Evolutionary conservation across 2,113 vertebrate species (phyloP).

Genomic region (Hemicordylus capensis): DNA sequence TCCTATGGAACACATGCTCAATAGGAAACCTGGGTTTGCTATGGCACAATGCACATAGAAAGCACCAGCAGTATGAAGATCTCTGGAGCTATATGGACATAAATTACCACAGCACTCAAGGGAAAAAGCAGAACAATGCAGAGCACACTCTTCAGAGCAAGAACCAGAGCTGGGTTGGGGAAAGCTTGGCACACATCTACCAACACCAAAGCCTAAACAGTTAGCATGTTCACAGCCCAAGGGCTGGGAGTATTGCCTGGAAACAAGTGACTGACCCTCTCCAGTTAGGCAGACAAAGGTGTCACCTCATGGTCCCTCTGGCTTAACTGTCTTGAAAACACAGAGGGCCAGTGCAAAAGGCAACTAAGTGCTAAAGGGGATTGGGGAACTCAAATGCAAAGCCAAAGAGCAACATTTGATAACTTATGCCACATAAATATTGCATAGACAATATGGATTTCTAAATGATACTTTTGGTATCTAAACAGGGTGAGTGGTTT

Average conservation of each 20-base stretch:
- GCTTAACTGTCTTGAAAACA: background rate
- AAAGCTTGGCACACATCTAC: background rate
- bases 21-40: too few relatives aligned
- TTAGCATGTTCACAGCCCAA: background rate
- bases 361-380: background rate
- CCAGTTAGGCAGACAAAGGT: background rate
- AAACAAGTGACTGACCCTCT: background rate
- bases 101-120: constrained; percentile 6
- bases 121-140: background rate
- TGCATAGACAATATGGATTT: background rate
- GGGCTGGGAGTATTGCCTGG: background rate
- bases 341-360: background rate
- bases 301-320: background rate
- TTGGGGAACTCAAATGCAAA: background rate
- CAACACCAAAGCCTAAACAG: background rate
- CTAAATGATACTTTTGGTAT: background rate
- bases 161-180: background rate
- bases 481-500: background rate
- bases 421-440: background rate
- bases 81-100: too few relatives aligned
- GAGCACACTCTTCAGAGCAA: background rate
- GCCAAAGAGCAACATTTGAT: background rate
- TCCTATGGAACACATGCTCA: too few relatives aligned
- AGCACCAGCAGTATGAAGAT: constrained; percentile 8
- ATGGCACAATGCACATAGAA: background rate